These are phyloP conservation scores for Cyanoderma ruficeps DNA, from an alignment of 2,113 vertebrate genomes.

Conservation along the genomic window DNA sequence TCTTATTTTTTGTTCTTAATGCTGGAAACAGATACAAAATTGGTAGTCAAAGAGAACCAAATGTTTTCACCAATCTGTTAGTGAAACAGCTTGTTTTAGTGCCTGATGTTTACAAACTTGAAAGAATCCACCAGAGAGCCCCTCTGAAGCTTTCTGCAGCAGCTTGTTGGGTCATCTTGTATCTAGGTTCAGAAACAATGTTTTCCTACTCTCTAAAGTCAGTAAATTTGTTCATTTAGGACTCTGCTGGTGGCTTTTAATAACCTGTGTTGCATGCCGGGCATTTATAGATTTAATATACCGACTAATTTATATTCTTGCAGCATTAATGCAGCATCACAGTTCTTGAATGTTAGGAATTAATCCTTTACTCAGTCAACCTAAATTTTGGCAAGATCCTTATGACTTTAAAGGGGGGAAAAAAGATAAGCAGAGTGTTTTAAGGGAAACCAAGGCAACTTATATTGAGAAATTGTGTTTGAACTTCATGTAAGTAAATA, in stretches of 20 bases:
- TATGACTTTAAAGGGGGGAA: accelerated
- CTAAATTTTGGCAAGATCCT: neutral
- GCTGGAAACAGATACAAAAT: neutral
- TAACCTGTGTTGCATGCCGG: neutral
- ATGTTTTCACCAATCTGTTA: neutral
- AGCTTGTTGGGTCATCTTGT: neutral
- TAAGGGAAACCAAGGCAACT: neutral
- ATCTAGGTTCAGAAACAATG: neutral
- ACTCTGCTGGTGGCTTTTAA: neutral
- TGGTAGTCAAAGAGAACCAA: neutral
- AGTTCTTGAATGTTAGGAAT: neutral
- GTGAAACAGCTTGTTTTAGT: neutral
- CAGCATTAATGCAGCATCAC: neutral
- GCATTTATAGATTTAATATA: neutral
- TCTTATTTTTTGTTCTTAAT: neutral
- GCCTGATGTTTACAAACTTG: neutral
- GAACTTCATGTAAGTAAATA: neutral
- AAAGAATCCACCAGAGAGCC: neutral
- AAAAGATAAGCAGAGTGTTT: neutral
- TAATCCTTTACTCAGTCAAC: neutral
- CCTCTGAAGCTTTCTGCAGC: neutral
- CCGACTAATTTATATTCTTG: neutral
- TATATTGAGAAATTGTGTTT: neutral
- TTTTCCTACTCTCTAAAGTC: neutral
- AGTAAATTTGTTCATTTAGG: neutral